Evolutionary conservation across 2,113 vertebrate genomes (phyloP), one percentile per base, ranked within the genome.

Genomic region (Pycnonotus jocosus): DNA sequence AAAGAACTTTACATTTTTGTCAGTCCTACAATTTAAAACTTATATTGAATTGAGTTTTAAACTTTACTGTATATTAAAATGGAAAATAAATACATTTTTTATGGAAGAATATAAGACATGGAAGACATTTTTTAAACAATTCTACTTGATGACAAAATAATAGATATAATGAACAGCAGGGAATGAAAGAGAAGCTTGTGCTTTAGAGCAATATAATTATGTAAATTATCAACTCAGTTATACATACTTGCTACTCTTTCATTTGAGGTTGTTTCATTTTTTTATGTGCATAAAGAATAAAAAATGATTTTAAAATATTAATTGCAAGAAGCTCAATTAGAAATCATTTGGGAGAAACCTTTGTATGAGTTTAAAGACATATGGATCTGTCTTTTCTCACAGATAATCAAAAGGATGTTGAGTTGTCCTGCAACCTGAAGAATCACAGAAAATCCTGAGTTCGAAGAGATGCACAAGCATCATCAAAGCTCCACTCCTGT

Each of bases 101-200:
- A 51, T 56, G 20, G 30, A 62, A 54, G 48, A 77, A 44, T 65
- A 10, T 68, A 60, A 68, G 69, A 47, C 47, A 68, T 40, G 11
- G 53, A 60, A 89, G 78, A 69, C 1, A 51, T 79, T 87, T 91
- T 92, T 86, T 23, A 64, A 90, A 68, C 73, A 94, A 89, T 91
- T 74, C 37, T 58, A 69, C 50, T 61, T 93, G 76, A 80, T 85
- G 47, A 69, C n/a, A 80, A 93, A 93, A 92, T 91, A 87, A 79
- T 68, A 64, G 62, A 57, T 79, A 64, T 72, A 93, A 90, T 85
- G 50, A 92, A 86, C 15, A 72, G 22, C 40, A 42, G 35, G 14
- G 30, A 88, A 71, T 79, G 54, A 88, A 90, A 90, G 40, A 60
- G 37, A 82, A 73, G 42, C 22, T 69, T 77, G 45, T 65, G 74